A percentile compares a stretch with the other conserved stretches of the same genome.
These are phyloP conservation scores for Percopsis transmontana DNA, from an alignment of 2,113 vertebrate genomes.

Conservation along the genomic window DNA sequence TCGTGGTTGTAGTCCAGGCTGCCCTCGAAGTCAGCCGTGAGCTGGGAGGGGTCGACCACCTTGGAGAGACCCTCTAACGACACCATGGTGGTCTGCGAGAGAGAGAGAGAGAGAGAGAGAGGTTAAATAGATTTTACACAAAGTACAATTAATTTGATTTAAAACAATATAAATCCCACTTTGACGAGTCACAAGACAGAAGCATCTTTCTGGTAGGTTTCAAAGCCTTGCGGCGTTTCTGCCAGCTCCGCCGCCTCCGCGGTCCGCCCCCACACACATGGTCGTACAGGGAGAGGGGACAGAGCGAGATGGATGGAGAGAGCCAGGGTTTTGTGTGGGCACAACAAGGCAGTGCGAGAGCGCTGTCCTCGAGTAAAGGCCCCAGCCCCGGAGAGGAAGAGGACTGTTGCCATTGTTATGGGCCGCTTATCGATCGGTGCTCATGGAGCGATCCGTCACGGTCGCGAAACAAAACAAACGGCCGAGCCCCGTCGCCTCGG, in stretches of 20 bases:
- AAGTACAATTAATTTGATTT: conserved; percentile 20
- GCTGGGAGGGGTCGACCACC: conserved; percentile 97
- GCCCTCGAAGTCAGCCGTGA: conserved; percentile 96
- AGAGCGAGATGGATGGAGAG: not conserved
- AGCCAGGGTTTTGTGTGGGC: not conserved
- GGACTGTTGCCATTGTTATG: no score
- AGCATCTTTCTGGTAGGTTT: conserved; percentile 49
- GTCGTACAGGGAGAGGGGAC: conserved; percentile 39
- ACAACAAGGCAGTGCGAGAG: not conserved
- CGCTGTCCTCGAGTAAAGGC: conserved; percentile 41
- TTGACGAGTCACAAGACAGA: conserved; percentile 25
- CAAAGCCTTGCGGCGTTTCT: conserved; percentile 57
- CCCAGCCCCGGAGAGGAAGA: not conserved
- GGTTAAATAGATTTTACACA: not conserved
- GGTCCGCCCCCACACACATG: conserved; percentile 70
- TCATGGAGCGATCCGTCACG: no score
- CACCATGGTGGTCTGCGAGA: conserved; percentile 91
- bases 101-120: not conserved
- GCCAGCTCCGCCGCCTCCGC: conserved; percentile 66
- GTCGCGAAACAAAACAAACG: no score
- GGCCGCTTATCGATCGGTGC: no score
- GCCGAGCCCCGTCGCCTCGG: no score
- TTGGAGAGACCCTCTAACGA: conserved; percentile 98
- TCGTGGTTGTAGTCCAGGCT: conserved; percentile 99
- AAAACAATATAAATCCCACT: not conserved